These are phyloP conservation scores for Sipha flava DNA, from an alignment of 1,140 invertebrate genomes.

Conservation along the genomic window DNA sequence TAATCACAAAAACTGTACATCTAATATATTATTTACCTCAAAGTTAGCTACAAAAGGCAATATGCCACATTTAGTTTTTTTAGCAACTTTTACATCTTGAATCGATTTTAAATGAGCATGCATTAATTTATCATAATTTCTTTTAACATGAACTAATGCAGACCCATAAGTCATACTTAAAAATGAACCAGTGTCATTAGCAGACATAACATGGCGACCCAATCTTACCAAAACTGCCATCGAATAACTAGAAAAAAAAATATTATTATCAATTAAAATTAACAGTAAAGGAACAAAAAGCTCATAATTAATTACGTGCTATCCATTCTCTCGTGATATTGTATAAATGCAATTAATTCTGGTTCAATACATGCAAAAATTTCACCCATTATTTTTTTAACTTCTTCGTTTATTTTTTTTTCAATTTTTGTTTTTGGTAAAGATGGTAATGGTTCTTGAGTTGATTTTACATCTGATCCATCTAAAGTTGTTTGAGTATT, in stretches of 20 bases:
- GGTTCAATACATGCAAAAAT: slow-evolving; percentile 78
- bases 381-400: slow-evolving; percentile 73
- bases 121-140: slow-evolving; percentile 90
- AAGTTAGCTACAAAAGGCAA: slow-evolving; percentile 86
- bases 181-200: slow-evolving; percentile 84
- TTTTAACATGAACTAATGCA: slow-evolving; percentile 64
- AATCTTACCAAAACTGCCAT: slow-evolving; percentile 84
- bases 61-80: slow-evolving; percentile 80
- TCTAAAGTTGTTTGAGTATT: slow-evolving; percentile 52
- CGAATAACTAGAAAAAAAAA: slow-evolving; percentile 62
- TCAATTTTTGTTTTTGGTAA: slow-evolving; percentile 54
- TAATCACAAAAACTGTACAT: background rate
- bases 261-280: background rate
- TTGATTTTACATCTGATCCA: slow-evolving; percentile 35
- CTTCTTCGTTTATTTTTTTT: slow-evolving; percentile 66
- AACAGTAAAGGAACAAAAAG: slow-evolving; percentile 15
- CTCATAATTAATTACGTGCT: slow-evolving; percentile 60
- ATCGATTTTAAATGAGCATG: slow-evolving; percentile 75
- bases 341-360: slow-evolving; percentile 76
- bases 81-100: slow-evolving; percentile 61
- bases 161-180: slow-evolving; percentile 82
- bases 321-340: slow-evolving; percentile 76
- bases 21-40: slow-evolving; percentile 47
- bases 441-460: slow-evolving; percentile 40
- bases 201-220: slow-evolving; percentile 80